These are phyloP conservation scores for Tetranychus cinnabarinus DNA, from an alignment of 1,140 invertebrate genomes.

Conservation along the genomic window DNA sequence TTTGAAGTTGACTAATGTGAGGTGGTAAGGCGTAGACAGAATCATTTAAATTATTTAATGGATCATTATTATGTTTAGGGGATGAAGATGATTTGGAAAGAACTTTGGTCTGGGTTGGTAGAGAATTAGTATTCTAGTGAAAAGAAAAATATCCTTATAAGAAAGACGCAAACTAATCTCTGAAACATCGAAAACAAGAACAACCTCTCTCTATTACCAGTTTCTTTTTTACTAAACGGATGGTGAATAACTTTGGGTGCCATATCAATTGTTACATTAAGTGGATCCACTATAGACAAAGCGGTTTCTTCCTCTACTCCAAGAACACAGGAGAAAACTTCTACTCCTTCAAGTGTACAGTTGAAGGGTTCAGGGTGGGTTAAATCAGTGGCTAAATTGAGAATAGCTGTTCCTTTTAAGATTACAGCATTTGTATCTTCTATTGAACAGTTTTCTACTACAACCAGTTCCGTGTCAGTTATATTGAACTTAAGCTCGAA, in stretches of 20 bases:
- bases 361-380: conserved; percentile 34
- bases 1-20: conserved; percentile 29
- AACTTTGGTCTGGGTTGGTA: conserved; percentile 39
- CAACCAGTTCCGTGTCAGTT: conserved; percentile 76
- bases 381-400: conserved; percentile 1
- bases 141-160: conserved; percentile 81
- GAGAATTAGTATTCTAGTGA: conserved; percentile 61
- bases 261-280: conserved; percentile 29
- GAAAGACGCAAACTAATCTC: conserved; percentile 64
- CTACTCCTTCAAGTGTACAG: conserved; percentile 65
- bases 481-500: conserved; percentile 80
- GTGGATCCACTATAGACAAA: conserved; percentile 82
- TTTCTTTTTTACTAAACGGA: conserved; percentile 15
- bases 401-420: conserved; percentile 35
- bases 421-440: conserved; percentile 83
- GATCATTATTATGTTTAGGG: not conserved
- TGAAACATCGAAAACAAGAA: conserved; percentile 6
- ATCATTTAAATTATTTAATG: not conserved
- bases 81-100: not conserved
- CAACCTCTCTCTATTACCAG: conserved; percentile 6
- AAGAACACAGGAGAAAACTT: conserved; percentile 78
- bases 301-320: conserved; percentile 79
- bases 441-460: conserved; percentile 66
- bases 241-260: not conserved
- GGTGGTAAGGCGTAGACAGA: not conserved